phyloP scores from a whole-genome alignment of 1,140 invertebrate species.

The Calliopsis andreniformis region DNA sequence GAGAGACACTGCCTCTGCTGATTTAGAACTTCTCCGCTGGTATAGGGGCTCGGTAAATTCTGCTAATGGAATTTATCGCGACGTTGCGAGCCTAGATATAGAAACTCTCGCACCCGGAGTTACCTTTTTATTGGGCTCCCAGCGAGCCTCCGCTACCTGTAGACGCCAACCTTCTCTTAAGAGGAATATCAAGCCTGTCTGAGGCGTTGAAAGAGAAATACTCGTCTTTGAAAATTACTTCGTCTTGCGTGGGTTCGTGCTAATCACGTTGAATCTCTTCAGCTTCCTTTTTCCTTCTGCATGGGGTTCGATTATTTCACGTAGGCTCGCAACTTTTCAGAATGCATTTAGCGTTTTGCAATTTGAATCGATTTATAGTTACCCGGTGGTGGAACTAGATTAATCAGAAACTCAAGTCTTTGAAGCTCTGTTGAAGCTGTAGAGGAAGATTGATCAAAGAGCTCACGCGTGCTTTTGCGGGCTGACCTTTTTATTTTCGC shows the following conservation, averaged over 20 bases:
- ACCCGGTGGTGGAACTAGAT: no score
- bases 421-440: no score
- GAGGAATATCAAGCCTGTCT: constrained; percentile 31
- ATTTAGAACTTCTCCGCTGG: constrained; percentile 53
- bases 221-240: constrained; percentile 21
- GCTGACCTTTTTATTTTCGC: no score
- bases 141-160: constrained; percentile 19
- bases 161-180: constrained; percentile 23
- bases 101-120: constrained; percentile 52
- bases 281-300: no score
- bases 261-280: no score
- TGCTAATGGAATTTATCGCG: constrained; percentile 69
- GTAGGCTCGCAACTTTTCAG: neutral
- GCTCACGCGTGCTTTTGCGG: no score
- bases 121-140: constrained; percentile 57
- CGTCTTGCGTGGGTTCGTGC: neutral
- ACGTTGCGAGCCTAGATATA: constrained; percentile 65
- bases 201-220: constrained; percentile 6
- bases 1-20: constrained; percentile 32
- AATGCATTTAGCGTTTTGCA: no score
- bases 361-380: no score
- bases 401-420: no score
- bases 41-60: constrained; percentile 62
- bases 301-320: no score
- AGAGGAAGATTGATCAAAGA: no score